Percentiles rank a stretch among this genome's conserved stretches.
Evolutionary conservation across 2,113 vertebrate species (phyloP).

Genomic region (Microcebus murinus): DNA sequence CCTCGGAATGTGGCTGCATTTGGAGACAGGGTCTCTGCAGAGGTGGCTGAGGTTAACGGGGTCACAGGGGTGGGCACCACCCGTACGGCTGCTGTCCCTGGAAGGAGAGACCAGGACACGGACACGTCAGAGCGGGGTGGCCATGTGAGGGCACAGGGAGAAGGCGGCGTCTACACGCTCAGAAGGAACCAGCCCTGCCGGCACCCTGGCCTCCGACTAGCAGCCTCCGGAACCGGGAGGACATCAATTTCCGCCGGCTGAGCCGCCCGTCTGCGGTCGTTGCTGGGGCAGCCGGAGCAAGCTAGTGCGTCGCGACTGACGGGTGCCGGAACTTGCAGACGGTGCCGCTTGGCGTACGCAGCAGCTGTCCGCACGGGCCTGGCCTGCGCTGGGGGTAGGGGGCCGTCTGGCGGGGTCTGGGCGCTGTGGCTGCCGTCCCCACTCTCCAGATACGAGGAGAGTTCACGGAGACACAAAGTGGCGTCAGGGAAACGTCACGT

Average conservation of each 20-base stretch:
- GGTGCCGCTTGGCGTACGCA: not conserved
- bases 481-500: accelerated
- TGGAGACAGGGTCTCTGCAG: not conserved
- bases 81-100: not conserved
- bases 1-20: not conserved
- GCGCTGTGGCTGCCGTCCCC: not conserved
- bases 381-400: not conserved
- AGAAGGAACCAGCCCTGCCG: not conserved
- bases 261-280: not conserved
- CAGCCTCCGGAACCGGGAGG: not conserved
- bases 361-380: not conserved
- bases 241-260: not conserved
- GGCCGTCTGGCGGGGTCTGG: not conserved
- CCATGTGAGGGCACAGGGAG: not conserved
- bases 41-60: not conserved
- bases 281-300: not conserved
- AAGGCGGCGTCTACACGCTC: not conserved
- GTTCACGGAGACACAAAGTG: not conserved
- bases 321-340: not conserved
- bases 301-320: not conserved
- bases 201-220: too few species aligned
- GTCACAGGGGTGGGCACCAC: not conserved
- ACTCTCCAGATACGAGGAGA: not conserved
- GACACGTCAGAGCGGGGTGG: not conserved
- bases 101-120: not conserved